Base-by-base conservation (phyloP, 2,113 vertebrate genomes). In the Turdus rufiventris region DNA sequence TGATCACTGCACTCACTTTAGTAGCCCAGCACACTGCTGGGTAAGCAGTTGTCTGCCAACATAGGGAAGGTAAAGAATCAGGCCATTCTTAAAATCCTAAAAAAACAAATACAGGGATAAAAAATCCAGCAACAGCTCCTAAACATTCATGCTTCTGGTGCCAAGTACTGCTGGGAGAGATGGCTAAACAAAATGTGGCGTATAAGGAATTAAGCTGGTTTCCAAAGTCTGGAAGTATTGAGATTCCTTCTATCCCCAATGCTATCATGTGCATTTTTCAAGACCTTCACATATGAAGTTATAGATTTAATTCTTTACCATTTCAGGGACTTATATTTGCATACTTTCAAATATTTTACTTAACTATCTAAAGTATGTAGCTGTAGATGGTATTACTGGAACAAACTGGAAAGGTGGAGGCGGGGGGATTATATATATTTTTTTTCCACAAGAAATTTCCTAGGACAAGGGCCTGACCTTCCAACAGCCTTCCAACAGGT, bases 1-100 rank as follows among this genome's bases (percentile, higher is more conserved):
- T 14, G 5, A 21, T 53, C 9, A 24, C 34, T 58, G 6, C 19
- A 24, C 8, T 51, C 29, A 16, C 28, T 63, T 48, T 50, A 29
- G 53, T 3, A 81, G 43, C 25, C 42, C 51, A 42, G n/a, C 18
- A 51, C 9, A 7, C 18, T 53, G 21, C 11, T 51, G 13, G 9
- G 0, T 24, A 7, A 85, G 18, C 1, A 2, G 31, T 7, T 6
- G 0, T 38, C 45, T 4, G 1, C 36, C 58, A 62, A 14, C n/a
- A 36, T 0, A 66, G 8, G 11, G 29, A 66, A 83, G 21, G 33
- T 23, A 43, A 79, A 60, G 13, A 1, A 1, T 82, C n/a, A 70
- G 16, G 12, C 26, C 24, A 29, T 40, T 77, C 57, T 67, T 58
- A 58, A 75, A 71, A 63, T 33, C 33, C 48, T 63, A 53, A 51